phyloP scores from a whole-genome alignment of 2,888 invertebrate genomes.

The Harmothoe impar region DNA sequence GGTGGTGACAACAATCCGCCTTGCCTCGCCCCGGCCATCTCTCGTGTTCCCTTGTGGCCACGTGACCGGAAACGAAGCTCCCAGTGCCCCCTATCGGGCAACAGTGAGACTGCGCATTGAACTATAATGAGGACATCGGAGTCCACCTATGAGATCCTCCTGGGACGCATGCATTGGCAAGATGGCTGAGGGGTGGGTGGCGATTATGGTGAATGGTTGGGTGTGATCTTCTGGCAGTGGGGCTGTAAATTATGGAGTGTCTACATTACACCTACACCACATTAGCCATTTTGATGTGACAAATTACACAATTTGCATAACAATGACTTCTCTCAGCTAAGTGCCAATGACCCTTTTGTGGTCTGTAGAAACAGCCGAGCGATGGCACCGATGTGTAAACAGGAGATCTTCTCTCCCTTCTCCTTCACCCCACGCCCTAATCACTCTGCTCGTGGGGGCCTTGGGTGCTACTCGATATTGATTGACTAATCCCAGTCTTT shows the following conservation, averaged over 20 bases:
- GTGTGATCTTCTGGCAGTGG: neutral
- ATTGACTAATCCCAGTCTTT: neutral
- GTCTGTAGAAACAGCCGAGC: neutral
- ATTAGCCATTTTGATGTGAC: neutral
- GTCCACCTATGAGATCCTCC: neutral
- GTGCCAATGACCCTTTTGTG: neutral
- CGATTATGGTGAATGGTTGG: neutral
- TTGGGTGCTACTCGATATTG: conserved; percentile 4
- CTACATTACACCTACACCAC: neutral
- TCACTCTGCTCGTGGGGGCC: neutral
- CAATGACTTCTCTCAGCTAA: conserved; percentile 7
- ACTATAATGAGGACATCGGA: neutral
- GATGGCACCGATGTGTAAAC: neutral
- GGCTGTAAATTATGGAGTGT: neutral
- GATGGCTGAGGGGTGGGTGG: neutral
- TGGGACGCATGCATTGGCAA: neutral
- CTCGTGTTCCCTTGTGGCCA: conserved; percentile 28
- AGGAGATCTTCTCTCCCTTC: neutral
- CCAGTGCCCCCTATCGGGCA: neutral
- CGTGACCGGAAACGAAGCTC: conserved; percentile 18
- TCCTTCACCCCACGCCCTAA: neutral
- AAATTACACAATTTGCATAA: conserved; percentile 54
- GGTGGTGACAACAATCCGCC: neutral
- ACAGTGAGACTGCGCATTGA: neutral
- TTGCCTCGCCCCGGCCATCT: neutral